Evolutionary conservation across 2,888 invertebrate genomes (phyloP), one percentile per base, ranked within the genome.

Genomic region (Andricus quercusramuli): DNA sequence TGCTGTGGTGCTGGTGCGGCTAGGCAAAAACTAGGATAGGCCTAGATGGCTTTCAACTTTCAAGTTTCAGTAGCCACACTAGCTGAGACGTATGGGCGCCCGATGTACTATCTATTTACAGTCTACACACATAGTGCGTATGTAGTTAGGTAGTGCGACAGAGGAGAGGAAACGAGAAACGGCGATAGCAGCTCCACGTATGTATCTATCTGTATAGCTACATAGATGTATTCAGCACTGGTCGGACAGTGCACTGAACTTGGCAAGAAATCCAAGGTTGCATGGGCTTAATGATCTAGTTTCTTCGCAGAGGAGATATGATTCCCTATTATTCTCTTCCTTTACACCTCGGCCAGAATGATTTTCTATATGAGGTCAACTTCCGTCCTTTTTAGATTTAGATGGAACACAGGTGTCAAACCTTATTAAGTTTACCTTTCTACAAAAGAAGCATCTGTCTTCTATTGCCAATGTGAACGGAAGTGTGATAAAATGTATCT

Each of bases 231-330:
- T 77, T 51, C 68, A 70, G 79, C 80, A 79, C 77, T 80, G 68
- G 65, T 56, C 77, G 88, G 86, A 85, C 89, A 87, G 91, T 91
- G 90, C 91, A 91, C 86, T 92, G 91, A 91, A 91, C 92, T 91
- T 91, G 90, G 90, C 90, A 91, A 91, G 90, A 91, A 91, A 90
- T 87, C 88, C 91, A 91, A 91, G 92, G 92, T 90, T 90, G 89
- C 88, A 83, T 84, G 86, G 81, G 88, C 90, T 90, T 91, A 90
- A 91, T 91, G 91, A 91, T 91, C 91, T 91, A 91, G 91, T 91
- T 91, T 91, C 90, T 90, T 86, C 87, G 86, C 82, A 83, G 82
- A 82, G 83, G 85, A 86, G 87, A 87, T 87, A 87, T 87, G 88
- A 88, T 88, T 87, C 84, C 84, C 83, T 84, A 86, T 86, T 84